Evolutionary conservation across 2,888 invertebrate genomes (phyloP).

Genomic region (Ennomos fuscantarius): DNA sequence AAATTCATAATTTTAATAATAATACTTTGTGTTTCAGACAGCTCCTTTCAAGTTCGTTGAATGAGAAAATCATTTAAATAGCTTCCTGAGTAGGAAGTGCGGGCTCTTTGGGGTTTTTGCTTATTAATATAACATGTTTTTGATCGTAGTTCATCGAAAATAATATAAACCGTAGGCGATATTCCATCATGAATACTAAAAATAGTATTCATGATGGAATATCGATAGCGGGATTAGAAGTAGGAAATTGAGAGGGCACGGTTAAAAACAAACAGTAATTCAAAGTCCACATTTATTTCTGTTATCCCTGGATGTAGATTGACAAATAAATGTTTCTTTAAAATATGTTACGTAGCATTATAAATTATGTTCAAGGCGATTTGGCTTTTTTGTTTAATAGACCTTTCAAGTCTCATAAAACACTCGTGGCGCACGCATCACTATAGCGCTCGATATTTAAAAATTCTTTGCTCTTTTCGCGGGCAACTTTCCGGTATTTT

Average conservation of each 20-base stretch:
- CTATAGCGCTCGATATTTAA: no score
- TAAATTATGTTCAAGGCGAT: no score
- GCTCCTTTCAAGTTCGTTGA: slow-evolving; percentile 21
- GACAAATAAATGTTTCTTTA: no score
- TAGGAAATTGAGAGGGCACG: slow-evolving; percentile 13
- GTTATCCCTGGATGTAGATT: no score
- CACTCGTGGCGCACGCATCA: no score
- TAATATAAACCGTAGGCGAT: slow-evolving; percentile 16
- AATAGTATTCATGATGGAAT: slow-evolving; percentile 30
- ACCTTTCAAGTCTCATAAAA: no score
- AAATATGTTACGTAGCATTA: no score
- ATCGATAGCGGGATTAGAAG: slow-evolving; percentile 24
- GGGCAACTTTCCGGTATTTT: no score
- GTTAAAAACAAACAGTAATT: background rate
- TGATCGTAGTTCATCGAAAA: slow-evolving; percentile 34
- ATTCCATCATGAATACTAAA: no score
- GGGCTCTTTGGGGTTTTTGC: slow-evolving; percentile 11
- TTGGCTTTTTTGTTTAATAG: no score
- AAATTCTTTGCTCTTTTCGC: no score
- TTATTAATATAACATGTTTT: slow-evolving; percentile 29
- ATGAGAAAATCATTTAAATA: slow-evolving; percentile 30
- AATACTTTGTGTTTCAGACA: slow-evolving; percentile 11
- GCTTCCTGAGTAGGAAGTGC: slow-evolving; percentile 23
- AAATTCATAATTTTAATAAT: slow-evolving; percentile 6
- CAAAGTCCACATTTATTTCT: no score